Conservation (phyloP, 2,888 invertebrate species). For the Eilema griseolum region DNA sequence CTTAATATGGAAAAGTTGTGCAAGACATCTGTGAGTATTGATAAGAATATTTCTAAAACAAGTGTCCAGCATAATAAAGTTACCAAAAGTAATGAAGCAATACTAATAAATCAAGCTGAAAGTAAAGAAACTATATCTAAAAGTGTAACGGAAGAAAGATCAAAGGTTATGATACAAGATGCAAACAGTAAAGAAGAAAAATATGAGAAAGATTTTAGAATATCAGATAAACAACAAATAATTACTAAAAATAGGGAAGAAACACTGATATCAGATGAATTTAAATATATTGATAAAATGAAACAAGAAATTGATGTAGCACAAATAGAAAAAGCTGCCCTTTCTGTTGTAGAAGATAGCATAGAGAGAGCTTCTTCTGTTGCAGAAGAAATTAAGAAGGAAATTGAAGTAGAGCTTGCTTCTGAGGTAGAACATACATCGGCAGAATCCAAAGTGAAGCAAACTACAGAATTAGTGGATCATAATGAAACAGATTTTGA, state of each 20-base stretch:
- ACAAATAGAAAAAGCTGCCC: constrained; percentile 72
- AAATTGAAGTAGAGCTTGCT: constrained; percentile 62
- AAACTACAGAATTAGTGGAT: constrained; percentile 23
- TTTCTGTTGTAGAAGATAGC: constrained; percentile 70
- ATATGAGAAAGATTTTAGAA: constrained; percentile 32
- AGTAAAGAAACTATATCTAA: constrained; percentile 21
- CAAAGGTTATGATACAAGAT: neutral
- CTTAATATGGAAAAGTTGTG: constrained; percentile 23
- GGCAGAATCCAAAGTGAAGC: constrained; percentile 23
- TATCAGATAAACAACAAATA: constrained; percentile 36
- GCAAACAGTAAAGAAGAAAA: constrained; percentile 13
- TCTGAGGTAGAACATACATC: constrained; percentile 14
- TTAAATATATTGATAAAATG: constrained; percentile 55
- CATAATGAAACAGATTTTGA: constrained; percentile 17
- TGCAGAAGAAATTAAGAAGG: constrained; percentile 71
- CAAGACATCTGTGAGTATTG: constrained; percentile 28
- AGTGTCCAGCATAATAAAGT: constrained; percentile 23
- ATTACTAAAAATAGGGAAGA: constrained; percentile 40
- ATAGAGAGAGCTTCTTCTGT: constrained; percentile 72
- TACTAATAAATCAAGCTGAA: constrained; percentile 30
- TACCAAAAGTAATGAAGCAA: constrained; percentile 9
- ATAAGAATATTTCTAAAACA: constrained; percentile 36
- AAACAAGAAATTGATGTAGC: constrained; percentile 64
- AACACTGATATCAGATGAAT: constrained; percentile 46
- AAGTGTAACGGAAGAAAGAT: constrained; percentile 16